phyloP scores from a whole-genome alignment of 2,797 vertebrate genomes.

The Gephyroberyx darwinii region DNA sequence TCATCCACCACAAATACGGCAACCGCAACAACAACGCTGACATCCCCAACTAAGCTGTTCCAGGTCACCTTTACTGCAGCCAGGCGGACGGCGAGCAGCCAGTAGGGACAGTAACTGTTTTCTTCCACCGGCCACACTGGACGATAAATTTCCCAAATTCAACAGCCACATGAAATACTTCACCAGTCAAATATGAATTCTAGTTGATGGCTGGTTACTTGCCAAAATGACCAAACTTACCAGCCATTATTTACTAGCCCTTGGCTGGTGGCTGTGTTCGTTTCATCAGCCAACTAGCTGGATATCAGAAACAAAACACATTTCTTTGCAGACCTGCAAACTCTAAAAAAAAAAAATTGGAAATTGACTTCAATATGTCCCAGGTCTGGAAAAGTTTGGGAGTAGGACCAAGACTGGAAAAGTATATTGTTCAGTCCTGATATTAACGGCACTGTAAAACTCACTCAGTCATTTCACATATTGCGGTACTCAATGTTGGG shows the following conservation, averaged over 20 bases:
- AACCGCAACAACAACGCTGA: slow-evolving; percentile 91
- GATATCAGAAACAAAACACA: neutral
- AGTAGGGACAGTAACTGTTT: too few relatives aligned
- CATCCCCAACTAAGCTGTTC: slow-evolving; percentile 57
- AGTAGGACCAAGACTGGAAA: neutral
- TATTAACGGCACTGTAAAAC: neutral
- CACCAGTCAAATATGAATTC: neutral
- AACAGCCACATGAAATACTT: neutral
- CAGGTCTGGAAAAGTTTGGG: neutral
- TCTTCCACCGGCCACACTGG: neutral
- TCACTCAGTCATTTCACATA: too few relatives aligned
- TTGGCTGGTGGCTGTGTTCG: too few relatives aligned
- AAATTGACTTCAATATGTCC: neutral
- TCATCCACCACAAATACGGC: slow-evolving; percentile 98
- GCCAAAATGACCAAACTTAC: slow-evolving; percentile 18
- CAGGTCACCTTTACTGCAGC: slow-evolving; percentile 1
- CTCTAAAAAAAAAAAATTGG: neutral
- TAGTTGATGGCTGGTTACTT: neutral
- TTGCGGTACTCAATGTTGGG: too few relatives aligned
- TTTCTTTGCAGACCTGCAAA: neutral
- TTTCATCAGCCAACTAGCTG: neutral
- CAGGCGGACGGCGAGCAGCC: too few relatives aligned
- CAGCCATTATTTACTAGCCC: neutral
- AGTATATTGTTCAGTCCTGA: too few relatives aligned
- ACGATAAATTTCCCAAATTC: neutral